A percentile compares a stretch with the other conserved stretches of the same genome.
These are phyloP conservation scores for Chrysolina americana DNA, from an alignment of 2,888 invertebrate species.

Conservation along the genomic window DNA sequence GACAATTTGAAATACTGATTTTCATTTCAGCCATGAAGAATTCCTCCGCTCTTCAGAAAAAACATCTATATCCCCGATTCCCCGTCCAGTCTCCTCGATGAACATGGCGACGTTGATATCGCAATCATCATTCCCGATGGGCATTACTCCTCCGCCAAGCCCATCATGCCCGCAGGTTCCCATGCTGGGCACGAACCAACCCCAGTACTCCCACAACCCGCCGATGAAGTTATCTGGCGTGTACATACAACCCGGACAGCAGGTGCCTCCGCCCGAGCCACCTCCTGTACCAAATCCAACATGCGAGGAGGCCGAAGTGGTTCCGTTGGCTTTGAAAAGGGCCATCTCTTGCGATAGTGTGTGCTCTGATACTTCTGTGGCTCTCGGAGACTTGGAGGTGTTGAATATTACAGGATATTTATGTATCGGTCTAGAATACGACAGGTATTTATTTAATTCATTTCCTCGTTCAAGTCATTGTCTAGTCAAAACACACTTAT, in stretches of 20 bases:
- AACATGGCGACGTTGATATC: slow-evolving; percentile 64
- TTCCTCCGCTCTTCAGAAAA: slow-evolving; percentile 48
- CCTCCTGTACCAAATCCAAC: slow-evolving; percentile 28
- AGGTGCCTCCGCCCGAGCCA: slow-evolving; percentile 26
- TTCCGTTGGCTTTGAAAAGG: slow-evolving; percentile 71
- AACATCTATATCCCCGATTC: slow-evolving; percentile 66
- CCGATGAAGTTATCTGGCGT: slow-evolving; percentile 47
- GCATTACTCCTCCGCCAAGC: slow-evolving; percentile 64
- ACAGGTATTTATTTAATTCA: slow-evolving; percentile 72
- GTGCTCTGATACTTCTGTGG: slow-evolving; percentile 84
- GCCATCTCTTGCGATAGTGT: slow-evolving; percentile 87
- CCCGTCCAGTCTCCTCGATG: slow-evolving; percentile 66
- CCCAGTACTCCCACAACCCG: slow-evolving; percentile 28
- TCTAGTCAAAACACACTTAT: no score
- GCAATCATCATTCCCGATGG: slow-evolving; percentile 64
- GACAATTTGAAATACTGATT: no score
- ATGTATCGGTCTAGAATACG: slow-evolving; percentile 84
- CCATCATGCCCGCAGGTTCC: slow-evolving; percentile 40
- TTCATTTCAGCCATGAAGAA: slow-evolving; percentile 33
- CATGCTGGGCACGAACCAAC: slow-evolving; percentile 7
- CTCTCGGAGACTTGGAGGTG: slow-evolving; percentile 79
- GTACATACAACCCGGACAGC: slow-evolving; percentile 42
- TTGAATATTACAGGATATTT: slow-evolving; percentile 82
- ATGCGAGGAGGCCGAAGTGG: slow-evolving; percentile 55
- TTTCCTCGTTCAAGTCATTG: no score